Conservation (phyloP, 2,888 invertebrate genomes). For the Lycocerus yunnanus region DNA sequence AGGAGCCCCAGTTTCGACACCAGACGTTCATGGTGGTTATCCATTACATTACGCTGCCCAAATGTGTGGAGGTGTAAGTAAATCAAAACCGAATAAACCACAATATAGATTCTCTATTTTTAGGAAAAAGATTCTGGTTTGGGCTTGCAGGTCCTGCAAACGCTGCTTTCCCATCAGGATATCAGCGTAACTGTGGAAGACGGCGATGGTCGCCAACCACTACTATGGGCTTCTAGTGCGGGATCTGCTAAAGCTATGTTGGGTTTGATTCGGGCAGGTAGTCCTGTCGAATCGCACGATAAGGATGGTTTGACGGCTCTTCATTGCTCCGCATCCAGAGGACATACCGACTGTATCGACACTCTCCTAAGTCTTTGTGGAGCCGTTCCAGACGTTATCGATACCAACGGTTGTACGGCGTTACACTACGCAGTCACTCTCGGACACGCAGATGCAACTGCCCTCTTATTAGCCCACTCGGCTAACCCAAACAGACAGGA, state of each 20-base stretch:
- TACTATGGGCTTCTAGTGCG: slow-evolving; percentile 97
- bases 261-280: slow-evolving; percentile 85
- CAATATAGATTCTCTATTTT: neutral
- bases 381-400: slow-evolving; percentile 85
- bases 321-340: slow-evolving; percentile 96
- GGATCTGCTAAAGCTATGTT: slow-evolving; percentile 92
- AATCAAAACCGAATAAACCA: neutral
- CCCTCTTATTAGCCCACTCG: slow-evolving; percentile 83
- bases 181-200: slow-evolving; percentile 86
- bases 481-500: slow-evolving; percentile 94
- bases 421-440: slow-evolving; percentile 96
- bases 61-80: slow-evolving; percentile 81
- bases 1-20: slow-evolving; percentile 85
- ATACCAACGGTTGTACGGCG: slow-evolving; percentile 94
- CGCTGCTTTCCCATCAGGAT: slow-evolving; percentile 74
- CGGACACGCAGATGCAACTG: slow-evolving; percentile 90
- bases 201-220: slow-evolving; percentile 90
- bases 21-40: slow-evolving; percentile 93
- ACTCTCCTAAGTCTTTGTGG: slow-evolving; percentile 86
- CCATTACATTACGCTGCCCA: slow-evolving; percentile 98
- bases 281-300: slow-evolving; percentile 80
- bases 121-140: slow-evolving; percentile 58
- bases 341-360: slow-evolving; percentile 91
- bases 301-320: slow-evolving; percentile 94
- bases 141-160: slow-evolving; percentile 80